These are phyloP conservation scores for Tokudaia tokunoshimensis DNA, from an alignment of 2,797 vertebrate species.

Conservation along the genomic window DNA sequence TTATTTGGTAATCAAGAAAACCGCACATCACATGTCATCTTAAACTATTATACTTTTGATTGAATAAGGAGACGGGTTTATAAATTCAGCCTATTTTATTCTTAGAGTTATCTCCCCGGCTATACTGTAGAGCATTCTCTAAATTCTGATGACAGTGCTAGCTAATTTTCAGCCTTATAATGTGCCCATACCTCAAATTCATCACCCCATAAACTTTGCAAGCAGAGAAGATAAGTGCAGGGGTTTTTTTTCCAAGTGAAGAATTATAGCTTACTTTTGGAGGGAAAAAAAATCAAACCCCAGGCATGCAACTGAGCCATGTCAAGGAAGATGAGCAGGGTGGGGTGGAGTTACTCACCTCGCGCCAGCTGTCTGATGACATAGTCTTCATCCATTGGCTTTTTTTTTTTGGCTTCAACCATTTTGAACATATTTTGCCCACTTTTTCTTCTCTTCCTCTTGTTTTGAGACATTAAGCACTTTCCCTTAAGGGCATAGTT, in stretches of 20 bases:
- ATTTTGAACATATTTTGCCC: background rate
- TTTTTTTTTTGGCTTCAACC: background rate
- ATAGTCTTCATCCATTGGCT: background rate
- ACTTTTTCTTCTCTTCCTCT: background rate
- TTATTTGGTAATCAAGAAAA: slow-evolving; percentile 50
- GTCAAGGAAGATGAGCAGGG: background rate
- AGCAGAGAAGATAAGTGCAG: background rate
- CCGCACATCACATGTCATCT: background rate
- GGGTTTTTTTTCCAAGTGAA: slow-evolving; percentile 53
- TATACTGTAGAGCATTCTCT: background rate
- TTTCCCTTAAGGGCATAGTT: background rate
- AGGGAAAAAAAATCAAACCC: background rate
- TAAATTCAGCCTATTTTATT: slow-evolving; percentile 28
- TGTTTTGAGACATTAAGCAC: background rate
- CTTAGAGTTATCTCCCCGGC: background rate
- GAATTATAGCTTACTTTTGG: slow-evolving; percentile 17
- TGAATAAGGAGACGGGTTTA: background rate
- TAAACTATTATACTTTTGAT: background rate
- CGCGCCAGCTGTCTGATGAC: background rate
- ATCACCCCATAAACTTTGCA: slow-evolving; percentile 64
- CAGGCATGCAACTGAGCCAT: background rate
- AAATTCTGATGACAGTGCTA: background rate
- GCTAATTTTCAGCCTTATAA: slow-evolving; percentile 18
- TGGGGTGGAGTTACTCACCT: rapidly evolving
- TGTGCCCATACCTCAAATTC: slow-evolving; percentile 59